Base-by-base conservation (phyloP, 2,113 vertebrate genomes). In the Larimichthys crocea region DNA sequence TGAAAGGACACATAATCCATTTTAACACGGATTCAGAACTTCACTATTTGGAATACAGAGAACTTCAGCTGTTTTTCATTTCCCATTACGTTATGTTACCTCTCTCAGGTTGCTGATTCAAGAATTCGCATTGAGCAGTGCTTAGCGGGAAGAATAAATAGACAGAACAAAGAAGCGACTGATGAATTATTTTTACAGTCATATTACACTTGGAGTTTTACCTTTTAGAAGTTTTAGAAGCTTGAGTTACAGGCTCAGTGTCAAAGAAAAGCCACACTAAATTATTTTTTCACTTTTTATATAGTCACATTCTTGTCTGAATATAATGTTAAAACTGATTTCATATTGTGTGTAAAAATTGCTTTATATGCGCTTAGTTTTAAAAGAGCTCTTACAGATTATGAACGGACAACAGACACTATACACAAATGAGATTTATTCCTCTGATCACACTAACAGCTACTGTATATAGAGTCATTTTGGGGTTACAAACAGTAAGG, bases 1-100 rank as follows among this genome's bases (percentile, higher is more conserved):
- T 74, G 74, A 90, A 90, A 80, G 76, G 31, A 85, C 67, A 90
- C 53, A 65, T 76, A 86, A 87, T 90, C 86, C 66, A 80, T 87
- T 82, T 78, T 68, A 82, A 80, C 83, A 66, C 44, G 49, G 74
- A 80, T 76, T 69, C 77, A 72, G 50, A 80, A 56, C 26, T 24
- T 77, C 57, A 67, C 76, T 69, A 69, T 87, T 78, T 84, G 52
- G 63, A 74, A 84, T 26, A 71, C 35, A 53, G 77, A 77, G 55
- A 85, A 16, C 62, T 40, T 44, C 67, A 69, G 79, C 71, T 82
- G 69, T 74, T 88, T 53, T 87, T 81, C 1, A 87, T 81, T 88
- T 71, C 70, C 70, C 44, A 67, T 83, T 77, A 74, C 50, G 31
- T 81, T 81, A 74, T 73, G 74, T 80, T 85, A 79, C 42, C 31